A percentile compares a stretch with the other conserved stretches of the same genome.
Conservation (phyloP, 2,888 invertebrate species). For the Epicampocera succincta region DNA sequence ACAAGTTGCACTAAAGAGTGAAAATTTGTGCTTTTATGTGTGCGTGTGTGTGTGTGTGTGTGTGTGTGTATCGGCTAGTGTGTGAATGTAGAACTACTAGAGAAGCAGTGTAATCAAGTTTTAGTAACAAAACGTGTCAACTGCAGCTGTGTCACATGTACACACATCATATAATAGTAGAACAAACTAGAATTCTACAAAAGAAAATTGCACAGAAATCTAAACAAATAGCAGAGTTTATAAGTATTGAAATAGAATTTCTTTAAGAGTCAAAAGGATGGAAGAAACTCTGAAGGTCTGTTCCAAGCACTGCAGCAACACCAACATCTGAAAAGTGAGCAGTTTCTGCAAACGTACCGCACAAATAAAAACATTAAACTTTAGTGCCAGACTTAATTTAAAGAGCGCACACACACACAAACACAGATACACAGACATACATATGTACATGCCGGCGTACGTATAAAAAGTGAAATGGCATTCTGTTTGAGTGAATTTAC, state of each 20-base stretch:
- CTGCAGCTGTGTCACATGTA: conserved; percentile 64
- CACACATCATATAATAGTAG: conserved; percentile 39
- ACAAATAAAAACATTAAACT: conserved; percentile 42
- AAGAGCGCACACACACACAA: not conserved
- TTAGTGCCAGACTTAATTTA: conserved; percentile 27
- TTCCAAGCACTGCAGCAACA: conserved; percentile 23
- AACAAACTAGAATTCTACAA: conserved; percentile 2
- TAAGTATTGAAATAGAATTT: conserved; percentile 49
- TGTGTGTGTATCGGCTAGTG: too few species aligned
- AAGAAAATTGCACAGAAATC: conserved; percentile 14
- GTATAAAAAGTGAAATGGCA: conserved; percentile 22
- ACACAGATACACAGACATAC: too few species aligned
- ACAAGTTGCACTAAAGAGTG: conserved; percentile 40
- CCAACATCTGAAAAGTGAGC: conserved; percentile 35
- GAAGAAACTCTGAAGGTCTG: conserved; percentile 60
- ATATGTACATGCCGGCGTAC: not conserved
- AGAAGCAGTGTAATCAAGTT: conserved; percentile 63
- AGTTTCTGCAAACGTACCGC: conserved; percentile 40
- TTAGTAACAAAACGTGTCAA: conserved; percentile 69
- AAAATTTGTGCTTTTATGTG: conserved; percentile 5
- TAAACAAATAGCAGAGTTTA: conserved; percentile 12
- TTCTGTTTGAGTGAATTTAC: conserved; percentile 15
- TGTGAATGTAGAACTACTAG: conserved; percentile 1
- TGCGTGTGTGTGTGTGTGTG: not conserved
- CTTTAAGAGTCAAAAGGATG: conserved; percentile 54